Percentiles rank a stretch among this genome's conserved stretches.
phyloP scores from a whole-genome alignment of 2,113 vertebrate species.

The Zosterops borbonicus region DNA sequence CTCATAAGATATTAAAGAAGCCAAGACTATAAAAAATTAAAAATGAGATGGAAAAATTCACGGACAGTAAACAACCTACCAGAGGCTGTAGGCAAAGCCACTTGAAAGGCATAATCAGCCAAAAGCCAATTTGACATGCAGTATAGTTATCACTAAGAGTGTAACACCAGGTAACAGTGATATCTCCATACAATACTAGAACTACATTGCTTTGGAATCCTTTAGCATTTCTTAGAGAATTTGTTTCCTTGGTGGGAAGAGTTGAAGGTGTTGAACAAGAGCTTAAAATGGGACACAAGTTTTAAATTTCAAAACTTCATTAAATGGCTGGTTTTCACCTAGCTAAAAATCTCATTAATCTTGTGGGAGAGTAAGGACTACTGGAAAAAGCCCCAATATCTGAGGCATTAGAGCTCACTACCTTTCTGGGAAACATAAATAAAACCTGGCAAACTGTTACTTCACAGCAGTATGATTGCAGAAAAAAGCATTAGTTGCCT shows the following conservation, averaged over 20 bases:
- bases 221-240: not conserved
- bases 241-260: not conserved
- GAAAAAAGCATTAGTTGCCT: not conserved
- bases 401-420: not conserved
- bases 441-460: not conserved
- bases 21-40: not conserved
- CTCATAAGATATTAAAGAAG: not conserved
- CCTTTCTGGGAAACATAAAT: not conserved
- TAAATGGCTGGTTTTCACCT: not conserved
- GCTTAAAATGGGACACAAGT: not conserved
- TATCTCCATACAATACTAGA: not conserved
- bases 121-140: not conserved
- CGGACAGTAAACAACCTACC: not conserved
- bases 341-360: not conserved
- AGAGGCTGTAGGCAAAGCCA: not conserved
- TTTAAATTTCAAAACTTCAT: not conserved
- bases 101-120: not conserved
- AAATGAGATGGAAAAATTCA: not conserved
- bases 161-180: not conserved
- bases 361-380: not conserved
- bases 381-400: not conserved
- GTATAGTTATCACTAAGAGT: not conserved
- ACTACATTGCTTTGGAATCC: not conserved
- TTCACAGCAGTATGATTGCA: not conserved
- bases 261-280: not conserved